A percentile compares a stretch with the other conserved stretches of the same genome.
Evolutionary conservation across 2,797 vertebrate genomes (phyloP).

Genomic region (Falco columbarius): DNA sequence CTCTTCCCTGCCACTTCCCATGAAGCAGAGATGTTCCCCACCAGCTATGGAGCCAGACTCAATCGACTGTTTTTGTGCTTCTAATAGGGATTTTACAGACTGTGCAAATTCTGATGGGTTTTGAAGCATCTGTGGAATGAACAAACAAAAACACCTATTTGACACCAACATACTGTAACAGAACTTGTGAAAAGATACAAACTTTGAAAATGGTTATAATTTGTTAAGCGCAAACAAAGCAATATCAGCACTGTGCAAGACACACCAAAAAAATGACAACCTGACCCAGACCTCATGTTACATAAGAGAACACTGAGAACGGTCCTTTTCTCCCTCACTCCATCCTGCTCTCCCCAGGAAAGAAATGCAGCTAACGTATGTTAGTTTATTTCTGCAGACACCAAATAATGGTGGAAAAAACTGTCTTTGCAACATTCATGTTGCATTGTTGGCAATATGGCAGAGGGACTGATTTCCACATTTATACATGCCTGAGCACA

Average conservation of each 20-base stretch:
- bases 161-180: neutral
- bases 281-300: neutral
- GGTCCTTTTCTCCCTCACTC: neutral
- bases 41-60: slow-evolving; percentile 95
- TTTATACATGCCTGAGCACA: neutral
- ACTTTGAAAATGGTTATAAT: neutral
- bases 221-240: neutral
- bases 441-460: neutral
- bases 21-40: slow-evolving; percentile 97
- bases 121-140: slow-evolving; percentile 91
- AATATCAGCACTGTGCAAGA: neutral
- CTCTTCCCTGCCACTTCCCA: slow-evolving; percentile 97
- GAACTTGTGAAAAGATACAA: neutral
- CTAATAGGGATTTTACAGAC: slow-evolving; percentile 96
- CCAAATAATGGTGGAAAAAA: neutral
- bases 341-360: neutral
- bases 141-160: neutral
- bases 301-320: neutral
- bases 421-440: neutral
- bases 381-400: neutral
- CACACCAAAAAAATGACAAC: neutral
- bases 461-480: neutral
- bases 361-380: neutral
- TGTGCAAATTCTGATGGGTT: slow-evolving; percentile 96
- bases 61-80: slow-evolving; percentile 96